phyloP scores from a whole-genome alignment of 2,797 vertebrate species.

The Tokudaia muenninki region DNA sequence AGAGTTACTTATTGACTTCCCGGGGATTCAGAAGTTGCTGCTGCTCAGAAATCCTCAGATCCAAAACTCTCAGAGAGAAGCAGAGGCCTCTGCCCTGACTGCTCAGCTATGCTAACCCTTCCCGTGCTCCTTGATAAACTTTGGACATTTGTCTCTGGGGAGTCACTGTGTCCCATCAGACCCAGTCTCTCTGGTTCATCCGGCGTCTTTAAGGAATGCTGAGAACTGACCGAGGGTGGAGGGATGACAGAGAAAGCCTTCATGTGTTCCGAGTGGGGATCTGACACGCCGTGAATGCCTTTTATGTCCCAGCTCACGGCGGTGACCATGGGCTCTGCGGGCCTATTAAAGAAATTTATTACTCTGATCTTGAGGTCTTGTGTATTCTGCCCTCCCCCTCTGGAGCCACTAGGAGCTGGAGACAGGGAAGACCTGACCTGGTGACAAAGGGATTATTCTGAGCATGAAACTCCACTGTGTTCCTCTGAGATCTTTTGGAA shows the following conservation, averaged over 20 bases:
- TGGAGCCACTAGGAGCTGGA: not conserved
- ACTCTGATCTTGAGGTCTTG: not conserved
- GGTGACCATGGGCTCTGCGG: not conserved
- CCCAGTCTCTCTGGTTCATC: not conserved
- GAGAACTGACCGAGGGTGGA: not conserved
- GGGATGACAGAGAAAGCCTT: not conserved
- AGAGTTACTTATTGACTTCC: slow-evolving; percentile 47
- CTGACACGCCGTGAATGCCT: not conserved
- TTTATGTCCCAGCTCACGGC: not conserved
- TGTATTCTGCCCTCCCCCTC: not conserved
- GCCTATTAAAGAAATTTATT: not conserved
- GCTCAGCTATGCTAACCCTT: not conserved
- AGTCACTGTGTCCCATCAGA: not conserved
- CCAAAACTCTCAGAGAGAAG: slow-evolving; percentile 51
- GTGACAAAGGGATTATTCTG: not conserved
- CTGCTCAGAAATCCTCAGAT: slow-evolving; percentile 51
- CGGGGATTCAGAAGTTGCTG: slow-evolving; percentile 16
- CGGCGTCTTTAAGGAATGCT: not conserved
- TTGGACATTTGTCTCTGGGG: not conserved
- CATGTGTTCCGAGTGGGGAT: not conserved
- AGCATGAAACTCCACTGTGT: not conserved
- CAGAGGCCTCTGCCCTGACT: not conserved
- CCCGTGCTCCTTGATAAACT: not conserved
- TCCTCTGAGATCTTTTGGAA: not conserved
- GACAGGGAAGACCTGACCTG: not conserved